Evolutionary conservation across 2,113 vertebrate genomes (phyloP).

Genomic region (Pipa parva): DNA sequence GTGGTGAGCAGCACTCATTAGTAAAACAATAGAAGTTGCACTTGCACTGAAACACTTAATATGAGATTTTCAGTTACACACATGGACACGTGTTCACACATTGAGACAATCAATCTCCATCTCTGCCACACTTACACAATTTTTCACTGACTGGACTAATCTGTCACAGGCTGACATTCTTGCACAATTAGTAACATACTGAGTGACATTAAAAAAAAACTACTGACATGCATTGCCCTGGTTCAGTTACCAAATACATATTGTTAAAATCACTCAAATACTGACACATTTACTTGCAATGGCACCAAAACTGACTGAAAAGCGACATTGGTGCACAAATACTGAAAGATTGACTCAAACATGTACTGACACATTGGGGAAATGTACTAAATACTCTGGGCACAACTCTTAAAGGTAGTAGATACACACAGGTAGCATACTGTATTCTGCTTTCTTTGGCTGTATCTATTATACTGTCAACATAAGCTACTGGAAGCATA

Average conservation of each 20-base stretch:
- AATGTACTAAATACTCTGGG: background rate
- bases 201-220: constrained; percentile 1
- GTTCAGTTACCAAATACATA: background rate
- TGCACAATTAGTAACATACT: constrained; percentile 1
- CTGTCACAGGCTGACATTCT: background rate
- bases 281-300: background rate
- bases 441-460: no score
- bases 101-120: constrained; percentile 16
- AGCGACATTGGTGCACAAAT: background rate
- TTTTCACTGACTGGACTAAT: background rate
- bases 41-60: background rate
- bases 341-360: background rate
- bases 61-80: background rate
- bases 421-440: background rate
- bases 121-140: background rate
- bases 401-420: background rate
- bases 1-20: background rate
- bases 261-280: background rate
- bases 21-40: background rate
- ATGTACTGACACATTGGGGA: background rate
- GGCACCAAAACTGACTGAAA: background rate
- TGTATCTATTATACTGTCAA: no score
- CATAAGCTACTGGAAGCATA: no score
- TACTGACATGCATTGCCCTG: background rate
- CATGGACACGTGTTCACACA: background rate